These are phyloP conservation scores for Hetaerina titia DNA, from an alignment of 2,888 invertebrate genomes.

Conservation along the genomic window DNA sequence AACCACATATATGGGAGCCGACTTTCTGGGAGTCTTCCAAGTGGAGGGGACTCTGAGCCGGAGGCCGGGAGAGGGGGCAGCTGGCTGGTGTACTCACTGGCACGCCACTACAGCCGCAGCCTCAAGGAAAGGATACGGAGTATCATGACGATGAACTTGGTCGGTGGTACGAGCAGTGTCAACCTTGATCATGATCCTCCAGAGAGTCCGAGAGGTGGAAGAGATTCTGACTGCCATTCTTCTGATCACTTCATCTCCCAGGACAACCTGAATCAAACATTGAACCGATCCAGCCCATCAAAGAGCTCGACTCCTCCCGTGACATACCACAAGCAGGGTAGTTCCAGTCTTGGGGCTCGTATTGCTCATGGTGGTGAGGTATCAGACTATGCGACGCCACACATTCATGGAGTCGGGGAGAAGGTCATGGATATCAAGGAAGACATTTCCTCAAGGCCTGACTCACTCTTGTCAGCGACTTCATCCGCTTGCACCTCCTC, in stretches of 20 bases:
- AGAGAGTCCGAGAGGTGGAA: background rate
- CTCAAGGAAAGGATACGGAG: constrained; percentile 75
- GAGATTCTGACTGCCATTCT: background rate
- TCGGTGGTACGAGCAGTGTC: background rate
- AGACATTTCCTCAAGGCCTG: constrained; percentile 74
- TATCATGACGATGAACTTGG: constrained; percentile 73
- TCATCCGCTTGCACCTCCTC: constrained; percentile 74
- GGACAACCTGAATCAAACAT: background rate
- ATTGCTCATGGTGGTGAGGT: constrained; percentile 82
- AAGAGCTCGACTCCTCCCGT: constrained; percentile 69
- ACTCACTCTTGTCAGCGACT: constrained; percentile 80
- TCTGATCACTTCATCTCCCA: background rate
- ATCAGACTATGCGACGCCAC: constrained; percentile 91
- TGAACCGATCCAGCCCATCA: constrained; percentile 61
- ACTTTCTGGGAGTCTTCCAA: constrained; percentile 52
- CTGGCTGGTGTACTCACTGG: constrained; percentile 74
- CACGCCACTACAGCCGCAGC: constrained; percentile 75
- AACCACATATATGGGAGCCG: constrained; percentile 40
- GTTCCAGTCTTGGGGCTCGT: constrained; percentile 90
- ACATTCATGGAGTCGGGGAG: constrained; percentile 74
- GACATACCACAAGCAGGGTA: constrained; percentile 77
- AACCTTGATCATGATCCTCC: background rate
- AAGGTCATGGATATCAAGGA: constrained; percentile 70
- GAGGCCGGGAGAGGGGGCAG: constrained; percentile 70
- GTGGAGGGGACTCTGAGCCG: constrained; percentile 56